Base-by-base conservation (phyloP, 2,888 invertebrate species). In the Lasius platythorax region DNA sequence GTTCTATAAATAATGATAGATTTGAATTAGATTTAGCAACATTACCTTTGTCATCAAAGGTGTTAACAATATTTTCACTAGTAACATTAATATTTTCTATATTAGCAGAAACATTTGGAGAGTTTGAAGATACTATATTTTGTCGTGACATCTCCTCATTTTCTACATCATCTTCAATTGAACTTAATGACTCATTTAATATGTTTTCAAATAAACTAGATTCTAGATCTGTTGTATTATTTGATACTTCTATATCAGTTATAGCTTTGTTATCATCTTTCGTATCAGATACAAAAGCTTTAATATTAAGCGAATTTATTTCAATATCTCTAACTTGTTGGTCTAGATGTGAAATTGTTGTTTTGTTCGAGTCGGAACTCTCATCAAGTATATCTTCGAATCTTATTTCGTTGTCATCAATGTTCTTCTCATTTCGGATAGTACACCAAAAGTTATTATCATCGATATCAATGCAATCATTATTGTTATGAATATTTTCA, bases 311-410 rank as follows among this genome's bases (percentile, higher is more conserved):
- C 15, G 23, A 28, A 33, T 58, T 8, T 61, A 50, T 11, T 30
- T 30, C 40, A 18, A 56, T 56, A 12, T 78, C n/a, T 23, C 4
- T 30, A 18, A 58, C 40, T 30, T 6, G 12, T 40, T 64, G 53
- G 18, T 46, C 73, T 33, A 58, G 30, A 53, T 12, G 1, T 8
- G 30, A 73, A 79, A 50, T 61, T 64, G 33, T 15, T 18, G 73
- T 82, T 76, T 68, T 40, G 9, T 90, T 86, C 0, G 92, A 91
- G n/a, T 92, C 88, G 2, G 88, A 91, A 76, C 86, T 89, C 9
- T 92, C 92, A 63, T 92, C 91, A 0, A 93, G 84, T 46, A 93
- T 85, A 82, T 91, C 87, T 82, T 93, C 92, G 15, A 93, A 94
- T 64, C 86, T 90, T 9, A 89, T 87, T 70, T 87, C 50, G 5